These are phyloP conservation scores for Clivina fossor DNA, from an alignment of 2,888 invertebrate genomes.

Conservation along the genomic window DNA sequence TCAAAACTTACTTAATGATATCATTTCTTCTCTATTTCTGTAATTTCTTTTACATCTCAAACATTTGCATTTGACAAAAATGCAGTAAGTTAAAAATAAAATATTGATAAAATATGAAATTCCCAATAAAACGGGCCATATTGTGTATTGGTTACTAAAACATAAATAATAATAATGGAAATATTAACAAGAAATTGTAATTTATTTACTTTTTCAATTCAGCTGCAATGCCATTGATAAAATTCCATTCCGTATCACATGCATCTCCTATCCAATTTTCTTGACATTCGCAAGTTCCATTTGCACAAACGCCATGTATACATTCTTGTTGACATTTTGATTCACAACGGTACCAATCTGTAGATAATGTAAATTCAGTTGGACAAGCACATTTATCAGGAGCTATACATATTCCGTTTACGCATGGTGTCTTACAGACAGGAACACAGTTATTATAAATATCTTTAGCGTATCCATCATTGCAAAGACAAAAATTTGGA, in stretches of 20 bases:
- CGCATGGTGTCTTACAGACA: slow-evolving; percentile 39
- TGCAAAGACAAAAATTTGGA: slow-evolving; percentile 56
- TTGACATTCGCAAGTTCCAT: slow-evolving; percentile 3
- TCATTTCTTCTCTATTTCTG: no score
- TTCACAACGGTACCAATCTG: slow-evolving; percentile 4
- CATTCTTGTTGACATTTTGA: slow-evolving; percentile 1
- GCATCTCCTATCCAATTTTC: slow-evolving; percentile 1
- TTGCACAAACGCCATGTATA: slow-evolving; percentile 5
- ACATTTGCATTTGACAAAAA: no score
- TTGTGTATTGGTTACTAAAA: no score
- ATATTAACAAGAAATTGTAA: neutral
- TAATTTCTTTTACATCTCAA: no score
- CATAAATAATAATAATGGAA: no score
- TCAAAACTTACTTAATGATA: no score
- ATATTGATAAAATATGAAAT: no score
- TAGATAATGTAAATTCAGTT: neutral
- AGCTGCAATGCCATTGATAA: neutral
- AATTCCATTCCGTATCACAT: neutral
- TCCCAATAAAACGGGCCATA: no score
- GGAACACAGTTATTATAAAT: slow-evolving; percentile 45
- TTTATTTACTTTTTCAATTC: neutral
- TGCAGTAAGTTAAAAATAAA: no score
- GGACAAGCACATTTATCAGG: slow-evolving; percentile 9
- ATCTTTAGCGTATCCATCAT: no score
- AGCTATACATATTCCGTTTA: slow-evolving; percentile 38